Conservation (phyloP, 2,797 vertebrate species). For the Varecia variegata region DNA sequence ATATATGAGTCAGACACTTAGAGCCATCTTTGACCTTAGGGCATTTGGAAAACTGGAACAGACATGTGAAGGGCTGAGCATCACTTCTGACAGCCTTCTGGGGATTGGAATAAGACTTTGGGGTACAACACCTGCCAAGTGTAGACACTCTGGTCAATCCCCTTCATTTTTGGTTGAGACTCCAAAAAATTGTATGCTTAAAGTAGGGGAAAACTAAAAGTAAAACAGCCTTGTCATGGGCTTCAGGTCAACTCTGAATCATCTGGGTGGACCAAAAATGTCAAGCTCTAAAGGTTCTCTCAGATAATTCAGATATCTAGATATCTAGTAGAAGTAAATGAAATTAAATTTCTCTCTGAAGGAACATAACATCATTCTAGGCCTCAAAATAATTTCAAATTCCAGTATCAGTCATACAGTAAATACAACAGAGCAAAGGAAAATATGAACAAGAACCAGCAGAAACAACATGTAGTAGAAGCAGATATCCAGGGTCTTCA, state of each 20-base stretch:
- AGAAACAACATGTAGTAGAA: background rate
- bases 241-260: background rate
- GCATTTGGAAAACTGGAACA: background rate
- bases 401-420: background rate
- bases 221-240: background rate
- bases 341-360: background rate
- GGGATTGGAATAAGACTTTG: background rate
- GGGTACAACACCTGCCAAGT: background rate
- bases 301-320: background rate
- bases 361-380: background rate
- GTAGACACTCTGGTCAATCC: background rate
- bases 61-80: background rate
- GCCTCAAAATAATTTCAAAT: background rate
- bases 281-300: background rate
- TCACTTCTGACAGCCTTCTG: background rate
- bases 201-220: background rate
- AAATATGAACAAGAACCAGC: background rate
- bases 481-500: background rate
- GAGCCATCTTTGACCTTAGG: background rate
- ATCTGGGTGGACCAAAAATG: background rate
- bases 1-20: background rate
- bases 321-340: background rate
- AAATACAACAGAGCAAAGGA: background rate
- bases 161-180: background rate
- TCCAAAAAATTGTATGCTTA: background rate